Base-by-base conservation (phyloP, 2,888 invertebrate genomes). In the Parnassius glacialis region DNA sequence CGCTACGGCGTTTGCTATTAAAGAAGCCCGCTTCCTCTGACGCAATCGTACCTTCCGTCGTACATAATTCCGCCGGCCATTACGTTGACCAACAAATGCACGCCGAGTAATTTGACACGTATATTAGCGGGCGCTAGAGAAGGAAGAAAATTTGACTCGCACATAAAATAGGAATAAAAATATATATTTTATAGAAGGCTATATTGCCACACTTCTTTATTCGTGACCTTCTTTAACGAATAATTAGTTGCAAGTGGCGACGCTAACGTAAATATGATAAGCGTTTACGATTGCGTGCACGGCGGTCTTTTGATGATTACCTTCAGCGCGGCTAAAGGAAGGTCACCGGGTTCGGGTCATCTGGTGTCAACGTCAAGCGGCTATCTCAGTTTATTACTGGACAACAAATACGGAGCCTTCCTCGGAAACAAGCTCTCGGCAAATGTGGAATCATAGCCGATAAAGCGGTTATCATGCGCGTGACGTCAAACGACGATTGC, bases 401-500 rank as follows among this genome's bases (percentile, higher is more conserved):
- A 43, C 41, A 62, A 16, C 20, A 25, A 41, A 10, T 45, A 47
- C 45, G 52, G 54, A 62, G 52, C 57, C 53, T 66, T 61, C 64
- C 61, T 66, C 65, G 54, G 62, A 64, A 62, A 66, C 60, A 66
- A 59, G 59, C 13, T 59, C 55, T 64, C 57, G 61, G 64, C 63
- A 61, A 70, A 76, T 74, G 70, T 73, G 72, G 70, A 73, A 48
- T 59, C 51, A 59, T 56, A n/a, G 52, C 25, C 78, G 83, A 82
- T 84, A 84, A 81, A 78, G 70, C 76, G 78, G 70, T 76, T 84
- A 85, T 85, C 82, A 78, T 75, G 74, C 72, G 69, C 65, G 76
- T 89, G 87, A 90, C 88, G 88, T 90, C 86, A 85, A 67, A 67
- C 69, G 61, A 66, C 74, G 78, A 78, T 76, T 78, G 77, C 80